These are phyloP conservation scores for Chaetophractus vellerosus DNA, from an alignment of 2,797 vertebrate genomes.

Conservation along the genomic window DNA sequence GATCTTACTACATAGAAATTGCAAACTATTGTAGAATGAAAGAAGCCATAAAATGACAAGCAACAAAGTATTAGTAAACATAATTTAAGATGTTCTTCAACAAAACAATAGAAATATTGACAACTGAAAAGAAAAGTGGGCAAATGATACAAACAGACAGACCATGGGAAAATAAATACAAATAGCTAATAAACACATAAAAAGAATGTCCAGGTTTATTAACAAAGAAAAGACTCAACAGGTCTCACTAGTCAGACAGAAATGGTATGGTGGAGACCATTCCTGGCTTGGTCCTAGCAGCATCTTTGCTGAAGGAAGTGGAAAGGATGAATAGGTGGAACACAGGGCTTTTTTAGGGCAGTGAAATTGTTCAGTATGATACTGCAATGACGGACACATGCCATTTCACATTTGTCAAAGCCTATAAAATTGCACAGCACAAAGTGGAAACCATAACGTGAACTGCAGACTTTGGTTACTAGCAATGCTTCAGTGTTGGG, in stretches of 20 bases:
- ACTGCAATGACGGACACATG: too few species aligned
- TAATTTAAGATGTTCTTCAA: neutral
- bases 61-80: neutral
- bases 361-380: too few species aligned
- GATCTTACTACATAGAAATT: neutral
- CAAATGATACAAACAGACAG: neutral
- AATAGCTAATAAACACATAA: too few species aligned
- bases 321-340: too few species aligned
- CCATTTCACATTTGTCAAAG: too few species aligned
- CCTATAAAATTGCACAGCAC: too few species aligned
- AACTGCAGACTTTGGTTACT: too few species aligned
- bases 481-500: too few species aligned
- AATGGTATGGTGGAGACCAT: neutral
- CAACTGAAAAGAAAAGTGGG: conserved; percentile 29
- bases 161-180: neutral
- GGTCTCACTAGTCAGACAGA: neutral
- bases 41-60: neutral
- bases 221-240: neutral
- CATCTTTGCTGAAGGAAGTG: neutral
- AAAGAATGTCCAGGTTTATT: neutral
- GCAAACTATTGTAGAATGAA: neutral
- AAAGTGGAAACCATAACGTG: too few species aligned
- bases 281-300: neutral
- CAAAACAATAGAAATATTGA: neutral
- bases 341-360: too few species aligned